These are phyloP conservation scores for Manis pentadactyla DNA, from an alignment of 2,797 vertebrate species.

Conservation along the genomic window DNA sequence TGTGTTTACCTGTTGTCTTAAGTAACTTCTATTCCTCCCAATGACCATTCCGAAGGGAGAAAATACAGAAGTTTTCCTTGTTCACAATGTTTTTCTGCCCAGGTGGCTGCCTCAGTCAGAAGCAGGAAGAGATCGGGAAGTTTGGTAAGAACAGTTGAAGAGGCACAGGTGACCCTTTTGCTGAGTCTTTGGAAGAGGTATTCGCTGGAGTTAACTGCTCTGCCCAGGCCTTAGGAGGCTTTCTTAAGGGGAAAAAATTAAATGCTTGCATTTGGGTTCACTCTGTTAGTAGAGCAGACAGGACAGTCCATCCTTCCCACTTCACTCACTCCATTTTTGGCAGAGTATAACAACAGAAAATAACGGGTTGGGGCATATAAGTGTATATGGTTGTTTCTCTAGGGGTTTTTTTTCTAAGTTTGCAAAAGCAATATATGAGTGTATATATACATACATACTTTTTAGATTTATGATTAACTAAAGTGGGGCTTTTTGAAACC, in stretches of 20 bases:
- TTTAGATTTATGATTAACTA: constrained; percentile 47
- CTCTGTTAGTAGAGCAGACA: constrained; percentile 1
- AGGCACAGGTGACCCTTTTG: constrained; percentile 59
- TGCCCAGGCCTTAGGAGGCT: constrained; percentile 35
- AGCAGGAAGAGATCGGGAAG: neutral
- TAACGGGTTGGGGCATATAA: constrained; percentile 10
- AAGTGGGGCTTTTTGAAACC: neutral
- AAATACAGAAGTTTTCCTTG: constrained; percentile 16
- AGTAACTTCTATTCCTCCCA: constrained; percentile 1
- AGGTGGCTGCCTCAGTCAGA: constrained; percentile 5
- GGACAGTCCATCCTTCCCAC: neutral
- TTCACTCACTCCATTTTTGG: neutral
- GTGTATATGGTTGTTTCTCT: neutral
- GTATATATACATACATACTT: neutral
- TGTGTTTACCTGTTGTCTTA: neutral
- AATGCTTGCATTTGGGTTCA: constrained; percentile 10
- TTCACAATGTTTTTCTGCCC: neutral
- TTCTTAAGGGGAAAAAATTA: neutral
- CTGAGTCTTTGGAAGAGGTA: constrained; percentile 66
- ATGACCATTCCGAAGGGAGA: neutral
- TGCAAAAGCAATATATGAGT: constrained; percentile 46
- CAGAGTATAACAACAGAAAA: constrained; percentile 46
- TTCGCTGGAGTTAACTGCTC: constrained; percentile 38
- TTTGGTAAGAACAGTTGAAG: constrained; percentile 38
- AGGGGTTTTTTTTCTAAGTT: neutral